Conservation (phyloP, 2,797 vertebrate species). For the Pelobates cultripes region DNA sequence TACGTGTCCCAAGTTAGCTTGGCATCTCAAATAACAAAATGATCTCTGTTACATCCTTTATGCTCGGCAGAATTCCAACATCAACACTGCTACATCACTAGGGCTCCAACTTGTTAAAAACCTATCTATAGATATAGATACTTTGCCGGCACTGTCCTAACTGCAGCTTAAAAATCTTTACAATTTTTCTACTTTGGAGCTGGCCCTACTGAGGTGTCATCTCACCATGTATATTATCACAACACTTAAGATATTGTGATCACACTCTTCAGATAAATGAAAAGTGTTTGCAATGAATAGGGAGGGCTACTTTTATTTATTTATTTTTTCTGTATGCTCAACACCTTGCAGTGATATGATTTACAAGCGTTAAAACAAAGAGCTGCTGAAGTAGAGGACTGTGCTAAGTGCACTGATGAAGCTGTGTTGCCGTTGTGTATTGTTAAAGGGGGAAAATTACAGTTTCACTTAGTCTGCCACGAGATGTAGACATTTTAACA, state of each 20-base stretch:
- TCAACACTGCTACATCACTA: conserved; percentile 8
- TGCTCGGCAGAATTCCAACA: neutral
- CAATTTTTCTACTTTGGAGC: conserved; percentile 79
- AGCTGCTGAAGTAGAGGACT: conserved; percentile 27
- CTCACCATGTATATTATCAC: conserved; percentile 84
- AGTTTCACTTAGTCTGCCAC: neutral
- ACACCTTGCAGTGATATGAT: conserved; percentile 55
- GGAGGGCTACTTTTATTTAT: conserved; percentile 56
- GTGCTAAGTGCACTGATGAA: conserved; percentile 22
- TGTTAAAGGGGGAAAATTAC: neutral
- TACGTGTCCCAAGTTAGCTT: neutral
- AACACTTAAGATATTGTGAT: conserved; percentile 81
- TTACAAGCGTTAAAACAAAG: conserved; percentile 54
- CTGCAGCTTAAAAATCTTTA: conserved; percentile 73
- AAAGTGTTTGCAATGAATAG: conserved; percentile 64
- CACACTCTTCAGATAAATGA: conserved; percentile 80
- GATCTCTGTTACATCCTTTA: conserved; percentile 13
- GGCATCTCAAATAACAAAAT: conserved; percentile 9
- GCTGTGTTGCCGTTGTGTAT: conserved; percentile 18
- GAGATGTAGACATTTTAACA: neutral
- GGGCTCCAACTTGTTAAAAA: conserved; percentile 60
- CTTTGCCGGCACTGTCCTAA: conserved; percentile 65
- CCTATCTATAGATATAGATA: conserved; percentile 66
- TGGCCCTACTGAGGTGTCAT: conserved; percentile 81
- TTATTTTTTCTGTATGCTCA: conserved; percentile 41